Conservation (phyloP, 1,140 invertebrate genomes). For the Euura lappo region DNA sequence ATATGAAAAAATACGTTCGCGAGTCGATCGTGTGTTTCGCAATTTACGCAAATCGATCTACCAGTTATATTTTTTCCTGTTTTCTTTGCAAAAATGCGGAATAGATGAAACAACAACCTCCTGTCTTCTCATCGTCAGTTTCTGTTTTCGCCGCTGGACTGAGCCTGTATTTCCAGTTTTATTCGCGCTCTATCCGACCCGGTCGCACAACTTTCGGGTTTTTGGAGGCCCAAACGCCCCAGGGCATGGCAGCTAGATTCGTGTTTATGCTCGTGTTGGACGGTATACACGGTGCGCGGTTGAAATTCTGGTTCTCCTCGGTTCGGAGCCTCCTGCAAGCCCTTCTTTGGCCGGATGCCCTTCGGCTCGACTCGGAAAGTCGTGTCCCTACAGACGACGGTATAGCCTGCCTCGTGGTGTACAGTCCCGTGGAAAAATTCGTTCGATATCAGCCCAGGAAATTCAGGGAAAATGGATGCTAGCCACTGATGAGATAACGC, state of each 20-base stretch:
- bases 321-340: slow-evolving; percentile 36
- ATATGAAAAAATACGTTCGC: no score
- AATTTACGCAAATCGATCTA: no score
- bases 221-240: not conserved
- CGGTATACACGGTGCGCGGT: slow-evolving; percentile 23
- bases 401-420: not conserved
- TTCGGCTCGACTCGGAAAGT: not conserved
- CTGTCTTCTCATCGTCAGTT: not conserved
- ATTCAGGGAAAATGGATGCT: no score
- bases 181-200: slow-evolving; percentile 24
- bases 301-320: slow-evolving; percentile 52
- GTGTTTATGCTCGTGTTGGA: not conserved
- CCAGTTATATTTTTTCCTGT: no score
- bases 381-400: not conserved
- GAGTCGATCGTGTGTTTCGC: no score
- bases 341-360: slow-evolving; percentile 14
- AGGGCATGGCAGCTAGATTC: not conserved
- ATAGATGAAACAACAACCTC: no score
- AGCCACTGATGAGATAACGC: no score
- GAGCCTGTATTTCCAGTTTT: slow-evolving; percentile 8
- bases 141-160: not conserved
- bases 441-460: no score
- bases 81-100: no score
- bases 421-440: not conserved
- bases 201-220: not conserved